Percentiles rank a stretch among this genome's conserved stretches.
phyloP scores from a whole-genome alignment of 1,140 invertebrate species.

The Pachyrhynchus sulphureomaculatus region DNA sequence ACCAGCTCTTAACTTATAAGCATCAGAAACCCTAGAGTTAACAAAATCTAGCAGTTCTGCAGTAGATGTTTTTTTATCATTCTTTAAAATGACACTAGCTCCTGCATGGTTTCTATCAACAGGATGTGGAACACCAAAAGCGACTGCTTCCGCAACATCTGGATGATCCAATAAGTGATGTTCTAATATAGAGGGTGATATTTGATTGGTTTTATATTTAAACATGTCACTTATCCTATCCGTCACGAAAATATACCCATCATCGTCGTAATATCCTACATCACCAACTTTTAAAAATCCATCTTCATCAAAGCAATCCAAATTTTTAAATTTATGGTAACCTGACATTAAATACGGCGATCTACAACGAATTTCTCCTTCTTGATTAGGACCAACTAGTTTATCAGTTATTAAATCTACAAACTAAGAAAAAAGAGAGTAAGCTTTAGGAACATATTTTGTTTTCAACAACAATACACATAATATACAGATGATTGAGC shows the following conservation, averaged over 20 bases:
- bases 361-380: constrained; percentile 33
- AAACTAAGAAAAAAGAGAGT: constrained; percentile 18
- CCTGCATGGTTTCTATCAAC: constrained; percentile 63
- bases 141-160: constrained; percentile 64
- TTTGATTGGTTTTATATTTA: constrained; percentile 78
- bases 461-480: no score
- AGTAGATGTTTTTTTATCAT: constrained; percentile 17
- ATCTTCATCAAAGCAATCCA: constrained; percentile 56
- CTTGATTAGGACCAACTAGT: constrained; percentile 29
- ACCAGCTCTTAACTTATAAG: constrained; percentile 34
- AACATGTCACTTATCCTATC: constrained; percentile 80
- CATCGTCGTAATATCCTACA: constrained; percentile 70
- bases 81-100: constrained; percentile 61
- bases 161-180: constrained; percentile 62
- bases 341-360: constrained; percentile 16
- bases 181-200: constrained; percentile 78
- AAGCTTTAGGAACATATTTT: no score
- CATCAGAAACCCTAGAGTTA: constrained; percentile 34
- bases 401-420: constrained; percentile 28
- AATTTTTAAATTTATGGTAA: constrained; percentile 23
- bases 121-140: constrained; percentile 65
- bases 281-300: constrained; percentile 79
- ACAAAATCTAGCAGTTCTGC: constrained; percentile 33
- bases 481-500: no score
- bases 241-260: constrained; percentile 69